Base-by-base conservation (phyloP, 2,888 invertebrate species). In the Trichopria drosophilae region DNA sequence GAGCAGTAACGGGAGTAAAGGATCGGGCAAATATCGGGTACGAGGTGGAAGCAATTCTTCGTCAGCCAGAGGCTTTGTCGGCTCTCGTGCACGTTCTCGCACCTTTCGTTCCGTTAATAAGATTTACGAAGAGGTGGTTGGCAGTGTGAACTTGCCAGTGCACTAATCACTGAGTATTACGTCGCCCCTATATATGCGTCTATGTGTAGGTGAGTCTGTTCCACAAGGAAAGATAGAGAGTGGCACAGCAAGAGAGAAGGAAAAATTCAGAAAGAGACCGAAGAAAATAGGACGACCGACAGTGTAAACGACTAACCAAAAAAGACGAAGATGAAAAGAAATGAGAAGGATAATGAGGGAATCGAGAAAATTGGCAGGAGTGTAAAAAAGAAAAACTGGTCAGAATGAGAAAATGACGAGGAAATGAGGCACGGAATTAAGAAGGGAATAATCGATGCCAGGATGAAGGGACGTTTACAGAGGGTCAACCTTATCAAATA, bases 131-230 rank as follows among this genome's bases (percentile, higher is more conserved):
- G 6, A 36, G 16, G 13, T 18, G n/a, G n/a, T 15, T 32, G 28
- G 32, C 39, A 22, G 39, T 9, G 51, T 35, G 51, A n/a, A n/a
- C n/a, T n/a, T n/a, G n/a, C n/a, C n/a, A 32, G 51, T 45, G 45
- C 40, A 51, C 51, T 51, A 51, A 51, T 51, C 51, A 51, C 35
- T 45, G 35, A 20, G 52, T 43, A 52, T 42, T 42, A 47, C 37
- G 46, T 26, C 26, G 26, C 26, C 12, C 26, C 9, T 9, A n/a
- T n/a, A 26, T 9, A n/a, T n/a, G 10, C 26, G 26, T 26, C 9
- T 26, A 26, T n/a, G 26, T 26, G n/a, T 26, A 26, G 26, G n/a
- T 26, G n/a, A 26, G 26, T 26, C 9, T 26, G 26, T 10, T 9
- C 10, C 26, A n/a, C 10, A 18, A 35, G 32, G 44, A 39, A 10